These are phyloP conservation scores for Caracal caracal DNA, from an alignment of 2,113 vertebrate species.

Conservation along the genomic window DNA sequence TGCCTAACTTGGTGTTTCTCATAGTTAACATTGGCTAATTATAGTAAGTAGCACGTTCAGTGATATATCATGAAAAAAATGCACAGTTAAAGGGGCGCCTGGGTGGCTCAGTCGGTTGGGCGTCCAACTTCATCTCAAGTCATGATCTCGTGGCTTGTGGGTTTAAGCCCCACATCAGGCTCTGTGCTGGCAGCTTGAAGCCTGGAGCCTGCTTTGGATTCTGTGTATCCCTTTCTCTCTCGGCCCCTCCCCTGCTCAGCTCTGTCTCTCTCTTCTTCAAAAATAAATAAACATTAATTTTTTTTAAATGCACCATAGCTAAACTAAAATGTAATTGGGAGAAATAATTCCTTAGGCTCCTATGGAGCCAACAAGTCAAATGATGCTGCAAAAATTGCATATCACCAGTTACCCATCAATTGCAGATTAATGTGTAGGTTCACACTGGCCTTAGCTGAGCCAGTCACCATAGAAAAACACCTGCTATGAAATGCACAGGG, in stretches of 20 bases:
- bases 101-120: too few relatives aligned
- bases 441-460: not conserved
- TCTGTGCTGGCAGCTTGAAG: too few relatives aligned
- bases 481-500: constrained; percentile 10
- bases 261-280: too few relatives aligned
- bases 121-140: too few relatives aligned
- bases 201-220: too few relatives aligned
- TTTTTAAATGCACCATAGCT: not conserved
- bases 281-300: too few relatives aligned
- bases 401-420: not conserved
- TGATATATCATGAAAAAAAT: constrained; percentile 27
- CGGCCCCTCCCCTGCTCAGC: too few relatives aligned
- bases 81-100: not conserved
- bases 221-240: too few relatives aligned
- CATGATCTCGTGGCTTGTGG: too few relatives aligned
- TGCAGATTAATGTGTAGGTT: not conserved
- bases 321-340: constrained; percentile 19
- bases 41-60: not conserved
- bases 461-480: not conserved
- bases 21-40: constrained; percentile 42
- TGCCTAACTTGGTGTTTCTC: not conserved
- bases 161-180: too few relatives aligned
- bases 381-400: not conserved
- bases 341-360: not conserved
- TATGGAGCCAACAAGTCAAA: not conserved